Percentiles rank a stretch among this genome's conserved stretches.
phyloP scores from a whole-genome alignment of 37 sponge, comb jelly and placozoan species.

The Aphrocallistes beatrix region DNA sequence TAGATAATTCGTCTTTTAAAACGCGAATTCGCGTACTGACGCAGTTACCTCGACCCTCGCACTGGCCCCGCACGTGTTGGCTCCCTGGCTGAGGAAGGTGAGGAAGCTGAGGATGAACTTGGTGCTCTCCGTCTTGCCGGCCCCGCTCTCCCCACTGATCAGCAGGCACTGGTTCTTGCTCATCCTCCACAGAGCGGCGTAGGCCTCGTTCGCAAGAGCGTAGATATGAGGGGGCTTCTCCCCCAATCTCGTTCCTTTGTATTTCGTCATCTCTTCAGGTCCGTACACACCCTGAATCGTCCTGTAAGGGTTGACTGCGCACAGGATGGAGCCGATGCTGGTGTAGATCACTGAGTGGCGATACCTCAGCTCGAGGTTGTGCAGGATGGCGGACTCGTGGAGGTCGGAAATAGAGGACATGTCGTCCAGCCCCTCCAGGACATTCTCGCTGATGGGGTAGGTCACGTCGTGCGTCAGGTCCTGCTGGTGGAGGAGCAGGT shows the following conservation, averaged over 20 bases:
- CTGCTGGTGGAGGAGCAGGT: constrained; percentile 17
- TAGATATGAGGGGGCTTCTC: constrained; percentile 91
- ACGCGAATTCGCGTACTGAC: neutral
- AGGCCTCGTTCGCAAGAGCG: constrained; percentile 93
- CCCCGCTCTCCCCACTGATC: constrained; percentile 98
- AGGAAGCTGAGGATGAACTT: constrained; percentile 91
- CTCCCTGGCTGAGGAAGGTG: constrained; percentile 66
- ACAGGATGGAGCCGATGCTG: constrained; percentile 87
- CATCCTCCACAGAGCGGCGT: constrained; percentile 83
- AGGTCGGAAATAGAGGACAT: constrained; percentile 86
- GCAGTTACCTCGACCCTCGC: neutral
- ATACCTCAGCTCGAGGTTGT: constrained; percentile 83
- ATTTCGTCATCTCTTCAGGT: constrained; percentile 47
- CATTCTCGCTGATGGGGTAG: constrained; percentile 66
- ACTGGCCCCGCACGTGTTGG: constrained; percentile 1
- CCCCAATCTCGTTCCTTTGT: constrained; percentile 74
- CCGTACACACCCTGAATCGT: constrained; percentile 58
- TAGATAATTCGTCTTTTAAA: neutral
- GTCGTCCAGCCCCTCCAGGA: constrained; percentile 71
- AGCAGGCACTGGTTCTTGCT: constrained; percentile 91
- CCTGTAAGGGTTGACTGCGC: constrained; percentile 92
- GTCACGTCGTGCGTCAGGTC: constrained; percentile 45
- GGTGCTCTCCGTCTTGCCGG: constrained; percentile 94
- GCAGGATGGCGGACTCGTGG: constrained; percentile 88
- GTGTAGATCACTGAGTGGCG: constrained; percentile 72